Conservation (phyloP, 2,888 invertebrate genomes). For the Cenopis cana region DNA sequence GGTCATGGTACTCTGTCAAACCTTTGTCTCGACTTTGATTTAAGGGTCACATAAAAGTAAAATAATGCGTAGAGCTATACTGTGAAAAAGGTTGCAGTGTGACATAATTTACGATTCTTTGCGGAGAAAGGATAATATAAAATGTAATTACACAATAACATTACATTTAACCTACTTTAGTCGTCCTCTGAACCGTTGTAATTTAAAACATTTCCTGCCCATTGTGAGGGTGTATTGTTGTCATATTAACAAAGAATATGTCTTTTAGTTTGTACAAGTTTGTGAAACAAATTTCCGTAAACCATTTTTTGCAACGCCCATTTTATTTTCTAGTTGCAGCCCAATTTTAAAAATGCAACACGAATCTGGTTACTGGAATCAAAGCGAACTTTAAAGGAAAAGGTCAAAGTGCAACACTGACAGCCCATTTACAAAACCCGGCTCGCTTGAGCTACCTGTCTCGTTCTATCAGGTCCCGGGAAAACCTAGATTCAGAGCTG, state of each 20-base stretch:
- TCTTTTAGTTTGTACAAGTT: not conserved
- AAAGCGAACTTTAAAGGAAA: conserved; percentile 48
- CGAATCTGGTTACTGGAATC: conserved; percentile 49
- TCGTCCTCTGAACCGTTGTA: not conserved
- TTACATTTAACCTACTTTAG: not conserved
- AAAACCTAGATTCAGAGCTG: conserved; percentile 70
- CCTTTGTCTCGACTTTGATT: conserved; percentile 19
- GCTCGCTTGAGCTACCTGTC: conserved; percentile 66
- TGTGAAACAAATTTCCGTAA: not conserved
- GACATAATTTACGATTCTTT: not conserved
- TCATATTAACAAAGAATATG: not conserved
- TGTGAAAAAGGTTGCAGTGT: not conserved
- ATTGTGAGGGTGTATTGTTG: not conserved
- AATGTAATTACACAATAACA: not conserved
- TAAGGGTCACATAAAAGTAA: conserved; percentile 15
- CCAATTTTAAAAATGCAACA: conserved; percentile 37
- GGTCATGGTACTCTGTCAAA: conserved; percentile 7
- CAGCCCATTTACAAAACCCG: conserved; percentile 58
- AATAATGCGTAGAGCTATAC: not conserved
- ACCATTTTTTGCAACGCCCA: not conserved
- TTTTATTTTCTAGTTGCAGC: conserved; percentile 13
- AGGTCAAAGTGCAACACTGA: conserved; percentile 61
- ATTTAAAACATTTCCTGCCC: not conserved
- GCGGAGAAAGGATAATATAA: not conserved
- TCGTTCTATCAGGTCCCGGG: conserved; percentile 71